phyloP scores from a whole-genome alignment of 2,888 invertebrate species.

The Caenorhabditis virilis region DNA sequence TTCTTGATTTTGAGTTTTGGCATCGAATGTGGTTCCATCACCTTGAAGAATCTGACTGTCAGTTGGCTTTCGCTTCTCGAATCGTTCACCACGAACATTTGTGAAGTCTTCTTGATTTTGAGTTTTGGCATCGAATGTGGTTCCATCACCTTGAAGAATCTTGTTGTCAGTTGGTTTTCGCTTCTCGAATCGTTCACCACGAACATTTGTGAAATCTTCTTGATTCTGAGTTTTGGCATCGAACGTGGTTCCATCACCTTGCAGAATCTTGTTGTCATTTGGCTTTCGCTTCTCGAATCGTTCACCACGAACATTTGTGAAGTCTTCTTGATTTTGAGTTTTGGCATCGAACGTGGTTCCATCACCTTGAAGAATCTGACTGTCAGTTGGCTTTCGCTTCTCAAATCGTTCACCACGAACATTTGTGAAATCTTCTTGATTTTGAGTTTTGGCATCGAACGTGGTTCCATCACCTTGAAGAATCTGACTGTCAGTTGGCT shows the following conservation, averaged over 20 bases:
- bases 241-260: neutral
- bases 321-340: slow-evolving; percentile 4
- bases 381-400: neutral
- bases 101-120: slow-evolving; percentile 5
- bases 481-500: neutral
- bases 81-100: neutral
- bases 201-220: neutral
- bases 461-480: neutral
- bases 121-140: neutral
- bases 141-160: neutral
- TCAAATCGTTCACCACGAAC: slow-evolving; percentile 2
- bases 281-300: neutral
- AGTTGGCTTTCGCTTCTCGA: neutral
- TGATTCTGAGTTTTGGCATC: slow-evolving; percentile 2
- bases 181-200: neutral
- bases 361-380: neutral
- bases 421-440: slow-evolving; percentile 1
- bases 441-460: slow-evolving; percentile 1
- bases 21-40: slow-evolving; percentile 1
- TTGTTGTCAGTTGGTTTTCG: neutral
- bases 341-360: neutral
- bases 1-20: slow-evolving; percentile 5
- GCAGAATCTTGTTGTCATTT: neutral
- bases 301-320: neutral
- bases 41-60: neutral